Percentiles rank a stretch among this genome's conserved stretches.
Conservation (phyloP, 2,888 invertebrate genomes). For the Elegia similella region DNA sequence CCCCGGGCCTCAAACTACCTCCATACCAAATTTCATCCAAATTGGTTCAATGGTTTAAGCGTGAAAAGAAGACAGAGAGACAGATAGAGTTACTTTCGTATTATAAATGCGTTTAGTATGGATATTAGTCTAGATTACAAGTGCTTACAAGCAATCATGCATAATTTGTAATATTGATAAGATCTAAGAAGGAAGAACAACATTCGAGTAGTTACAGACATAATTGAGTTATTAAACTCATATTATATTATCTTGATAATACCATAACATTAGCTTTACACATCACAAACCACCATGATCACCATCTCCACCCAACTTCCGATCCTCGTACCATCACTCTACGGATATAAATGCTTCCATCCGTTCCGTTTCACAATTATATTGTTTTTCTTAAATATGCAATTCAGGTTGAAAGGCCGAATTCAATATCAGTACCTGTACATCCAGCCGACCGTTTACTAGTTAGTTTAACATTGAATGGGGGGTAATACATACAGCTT, state of each 20-base stretch:
- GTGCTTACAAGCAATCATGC: too few species aligned
- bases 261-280: background rate
- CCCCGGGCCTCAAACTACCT: too few species aligned
- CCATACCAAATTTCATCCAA: too few species aligned
- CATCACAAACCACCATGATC: background rate
- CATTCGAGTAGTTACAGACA: background rate
- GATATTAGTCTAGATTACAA: too few species aligned
- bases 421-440: slow-evolving; percentile 30
- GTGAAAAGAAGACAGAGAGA: too few species aligned
- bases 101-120: too few species aligned
- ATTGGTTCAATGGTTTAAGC: too few species aligned
- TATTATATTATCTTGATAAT: background rate
- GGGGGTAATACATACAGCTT: slow-evolving; percentile 28
- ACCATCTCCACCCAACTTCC: background rate
- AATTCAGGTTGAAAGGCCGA: slow-evolving; percentile 31
- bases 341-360: slow-evolving; percentile 12
- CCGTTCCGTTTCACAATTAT: slow-evolving; percentile 24
- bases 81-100: too few species aligned
- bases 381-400: slow-evolving; percentile 26
- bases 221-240: background rate
- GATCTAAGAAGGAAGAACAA: background rate
- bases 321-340: slow-evolving; percentile 2
- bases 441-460: slow-evolving; percentile 29
- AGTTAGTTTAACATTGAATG: slow-evolving; percentile 47
- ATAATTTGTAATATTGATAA: too few species aligned